Evolutionary conservation across 30 jellyfish, hydroid and myxozoan genomes (phyloP).

Genomic region (Morbakka virulenta): DNA sequence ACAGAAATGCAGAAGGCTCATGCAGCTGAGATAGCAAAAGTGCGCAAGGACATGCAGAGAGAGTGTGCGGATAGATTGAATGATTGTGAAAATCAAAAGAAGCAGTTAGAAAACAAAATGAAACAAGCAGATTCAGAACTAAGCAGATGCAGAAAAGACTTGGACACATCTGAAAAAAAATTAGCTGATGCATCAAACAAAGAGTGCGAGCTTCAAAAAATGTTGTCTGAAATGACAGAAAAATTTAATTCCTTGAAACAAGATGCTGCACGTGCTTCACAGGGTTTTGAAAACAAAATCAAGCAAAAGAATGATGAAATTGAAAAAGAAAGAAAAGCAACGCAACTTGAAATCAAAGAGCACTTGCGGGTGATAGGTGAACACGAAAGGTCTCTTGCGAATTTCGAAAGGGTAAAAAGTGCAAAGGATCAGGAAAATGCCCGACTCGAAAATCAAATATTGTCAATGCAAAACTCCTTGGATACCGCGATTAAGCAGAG

Average conservation of each 20-base stretch:
- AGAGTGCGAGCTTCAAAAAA: too few relatives aligned
- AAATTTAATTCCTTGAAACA: slow-evolving; percentile 23
- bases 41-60: too few relatives aligned
- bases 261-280: slow-evolving; percentile 45
- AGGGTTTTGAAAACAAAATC: not conserved
- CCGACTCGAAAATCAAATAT: not conserved
- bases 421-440: not conserved
- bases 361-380: slow-evolving; percentile 16
- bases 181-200: too few relatives aligned
- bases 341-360: not conserved
- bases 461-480: not conserved
- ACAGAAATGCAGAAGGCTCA: not conserved
- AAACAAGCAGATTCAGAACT: too few relatives aligned
- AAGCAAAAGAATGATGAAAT: not conserved
- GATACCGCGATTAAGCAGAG: not conserved
- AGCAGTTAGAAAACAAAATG: too few relatives aligned
- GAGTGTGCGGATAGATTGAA: too few relatives aligned
- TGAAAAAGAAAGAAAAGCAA: not conserved
- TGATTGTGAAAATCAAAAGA: too few relatives aligned
- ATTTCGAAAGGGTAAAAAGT: slow-evolving; percentile 18
- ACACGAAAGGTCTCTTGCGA: slow-evolving; percentile 3
- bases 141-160: too few relatives aligned
- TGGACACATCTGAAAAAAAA: too few relatives aligned
- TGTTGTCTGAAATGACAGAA: too few relatives aligned
- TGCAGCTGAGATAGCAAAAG: too few relatives aligned